phyloP scores from a whole-genome alignment of 2,113 vertebrate species.

The Bettongia penicillata region DNA sequence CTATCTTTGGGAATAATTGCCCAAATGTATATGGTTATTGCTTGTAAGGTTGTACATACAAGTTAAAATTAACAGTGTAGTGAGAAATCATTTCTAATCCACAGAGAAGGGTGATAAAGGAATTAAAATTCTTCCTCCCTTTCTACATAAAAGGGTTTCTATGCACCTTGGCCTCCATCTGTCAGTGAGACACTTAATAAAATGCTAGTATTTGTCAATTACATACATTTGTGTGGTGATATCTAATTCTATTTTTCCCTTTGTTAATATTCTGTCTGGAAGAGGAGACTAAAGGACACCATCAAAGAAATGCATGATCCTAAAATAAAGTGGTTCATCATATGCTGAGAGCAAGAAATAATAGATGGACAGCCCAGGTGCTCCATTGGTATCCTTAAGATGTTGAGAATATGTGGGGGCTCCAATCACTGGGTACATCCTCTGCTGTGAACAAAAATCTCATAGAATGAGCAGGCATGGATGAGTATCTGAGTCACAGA shows the following conservation, averaged over 20 bases:
- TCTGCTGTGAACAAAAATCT: not conserved
- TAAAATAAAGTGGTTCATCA: not conserved
- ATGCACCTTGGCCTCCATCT: constrained; percentile 6
- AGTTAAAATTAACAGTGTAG: constrained; percentile 47
- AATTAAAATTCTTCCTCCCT: constrained; percentile 19
- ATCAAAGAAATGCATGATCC: not conserved
- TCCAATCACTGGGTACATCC: not conserved
- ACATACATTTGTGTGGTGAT: accelerated
- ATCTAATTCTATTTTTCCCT: not conserved
- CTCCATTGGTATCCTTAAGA: not conserved
- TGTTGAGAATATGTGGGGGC: not conserved
- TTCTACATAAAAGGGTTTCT: constrained; percentile 16
- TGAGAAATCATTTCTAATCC: constrained; percentile 65
- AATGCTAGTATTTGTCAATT: not conserved
- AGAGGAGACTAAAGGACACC: not conserved
- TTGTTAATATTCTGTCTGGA: not conserved
- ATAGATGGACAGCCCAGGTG: not conserved
- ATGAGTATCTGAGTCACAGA: not conserved
- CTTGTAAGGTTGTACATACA: constrained; percentile 30
- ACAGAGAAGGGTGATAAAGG: constrained; percentile 44
- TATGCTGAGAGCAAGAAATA: not conserved
- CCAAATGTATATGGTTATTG: constrained; percentile 50
- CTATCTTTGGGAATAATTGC: constrained; percentile 68
- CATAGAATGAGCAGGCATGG: not conserved
- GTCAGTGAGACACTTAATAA: not conserved